Evolutionary conservation across 2,888 invertebrate genomes (phyloP).

Genomic region (Therioaphis trifolii): DNA sequence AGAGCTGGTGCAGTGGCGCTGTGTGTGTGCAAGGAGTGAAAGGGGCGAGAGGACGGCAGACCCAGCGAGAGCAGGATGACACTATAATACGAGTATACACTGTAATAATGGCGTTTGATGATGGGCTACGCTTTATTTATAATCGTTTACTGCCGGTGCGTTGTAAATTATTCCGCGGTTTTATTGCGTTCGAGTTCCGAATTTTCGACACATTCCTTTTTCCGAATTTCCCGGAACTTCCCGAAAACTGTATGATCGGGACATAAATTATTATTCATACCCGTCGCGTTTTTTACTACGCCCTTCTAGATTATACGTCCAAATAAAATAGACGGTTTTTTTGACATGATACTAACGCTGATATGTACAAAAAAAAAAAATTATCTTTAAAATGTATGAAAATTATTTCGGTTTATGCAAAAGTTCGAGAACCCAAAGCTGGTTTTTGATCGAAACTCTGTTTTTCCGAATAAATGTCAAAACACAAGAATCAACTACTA

Average conservation of each 20-base stretch:
- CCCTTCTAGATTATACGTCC: too few relatives aligned
- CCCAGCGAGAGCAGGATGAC: not conserved
- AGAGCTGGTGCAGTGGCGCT: not conserved
- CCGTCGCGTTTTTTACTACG: too few relatives aligned
- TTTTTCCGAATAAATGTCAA: not conserved
- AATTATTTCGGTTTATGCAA: too few relatives aligned
- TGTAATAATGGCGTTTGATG: not conserved
- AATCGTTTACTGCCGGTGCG: not conserved
- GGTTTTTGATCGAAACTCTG: not conserved
- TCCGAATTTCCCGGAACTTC: not conserved
- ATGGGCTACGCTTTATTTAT: not conserved
- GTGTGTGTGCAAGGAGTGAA: not conserved
- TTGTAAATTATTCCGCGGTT: not conserved
- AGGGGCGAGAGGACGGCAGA: not conserved
- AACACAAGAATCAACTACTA: not conserved
- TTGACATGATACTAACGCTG: too few relatives aligned
- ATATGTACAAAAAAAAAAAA: too few relatives aligned
- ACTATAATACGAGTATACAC: not conserved
- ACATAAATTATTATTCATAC: too few relatives aligned
- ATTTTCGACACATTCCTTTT: not conserved
- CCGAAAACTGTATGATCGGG: too few relatives aligned
- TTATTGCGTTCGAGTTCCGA: conserved; percentile 17
- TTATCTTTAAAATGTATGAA: too few relatives aligned
- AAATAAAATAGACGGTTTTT: too few relatives aligned
- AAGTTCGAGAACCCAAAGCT: too few relatives aligned